Conservation (phyloP, 2,888 invertebrate species). For the Trachelus stipa region DNA sequence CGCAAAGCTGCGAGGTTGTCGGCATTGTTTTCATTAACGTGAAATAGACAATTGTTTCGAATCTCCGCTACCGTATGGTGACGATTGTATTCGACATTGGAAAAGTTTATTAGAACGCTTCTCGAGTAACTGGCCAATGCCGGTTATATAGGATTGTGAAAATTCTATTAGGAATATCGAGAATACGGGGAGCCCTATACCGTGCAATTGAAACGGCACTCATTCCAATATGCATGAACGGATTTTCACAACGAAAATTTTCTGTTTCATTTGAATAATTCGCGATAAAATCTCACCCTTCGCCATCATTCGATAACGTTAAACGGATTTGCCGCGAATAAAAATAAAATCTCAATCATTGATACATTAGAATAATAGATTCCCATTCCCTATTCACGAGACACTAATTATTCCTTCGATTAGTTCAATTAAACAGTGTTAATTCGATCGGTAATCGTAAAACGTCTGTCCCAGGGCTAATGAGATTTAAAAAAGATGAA, state of each 20-base stretch:
- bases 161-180: neutral
- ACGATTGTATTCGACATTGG: neutral
- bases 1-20: neutral
- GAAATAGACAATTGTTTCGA: neutral
- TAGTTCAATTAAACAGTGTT: neutral
- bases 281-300: constrained; percentile 4
- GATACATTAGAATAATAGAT: neutral
- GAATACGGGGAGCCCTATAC: neutral
- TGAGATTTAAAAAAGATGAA: neutral
- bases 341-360: neutral
- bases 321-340: neutral
- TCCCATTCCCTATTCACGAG: neutral
- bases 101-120: neutral
- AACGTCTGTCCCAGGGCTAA: neutral
- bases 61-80: neutral
- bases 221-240: neutral
- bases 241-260: neutral
- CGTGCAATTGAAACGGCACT: neutral
- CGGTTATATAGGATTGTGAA: neutral
- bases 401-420: neutral
- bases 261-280: constrained; percentile 13
- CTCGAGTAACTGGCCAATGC: neutral
- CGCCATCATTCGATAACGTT: neutral
- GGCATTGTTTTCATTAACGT: neutral
- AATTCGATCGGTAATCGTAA: neutral